A percentile compares a stretch with the other conserved stretches of the same genome.
Evolutionary conservation across 2,797 vertebrate genomes (phyloP).

Genomic region (Centropyge bicolor): DNA sequence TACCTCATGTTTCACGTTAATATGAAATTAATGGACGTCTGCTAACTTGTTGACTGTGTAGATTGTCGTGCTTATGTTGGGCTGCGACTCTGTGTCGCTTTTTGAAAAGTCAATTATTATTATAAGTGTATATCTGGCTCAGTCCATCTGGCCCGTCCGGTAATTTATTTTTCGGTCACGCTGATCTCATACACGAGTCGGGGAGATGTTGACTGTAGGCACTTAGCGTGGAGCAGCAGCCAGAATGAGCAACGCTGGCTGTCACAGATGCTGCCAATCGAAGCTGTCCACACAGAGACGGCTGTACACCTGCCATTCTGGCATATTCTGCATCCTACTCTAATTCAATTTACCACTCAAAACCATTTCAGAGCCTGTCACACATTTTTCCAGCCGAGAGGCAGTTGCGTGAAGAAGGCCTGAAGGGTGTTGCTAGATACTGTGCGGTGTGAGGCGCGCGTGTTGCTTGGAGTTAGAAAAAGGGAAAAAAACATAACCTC

Average conservation of each 20-base stretch:
- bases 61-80: slow-evolving; percentile 31
- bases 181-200: slow-evolving; percentile 28
- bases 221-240: slow-evolving; percentile 69
- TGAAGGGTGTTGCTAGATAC: slow-evolving; percentile 37
- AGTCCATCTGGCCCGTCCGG: slow-evolving; percentile 29
- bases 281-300: slow-evolving; percentile 71
- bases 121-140: slow-evolving; percentile 37
- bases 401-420: slow-evolving; percentile 61
- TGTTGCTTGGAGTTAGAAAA: slow-evolving; percentile 11
- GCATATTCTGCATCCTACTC: slow-evolving; percentile 74
- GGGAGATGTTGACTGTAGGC: slow-evolving; percentile 60
- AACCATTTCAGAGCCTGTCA: slow-evolving; percentile 79
- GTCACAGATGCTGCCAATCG: slow-evolving; percentile 80
- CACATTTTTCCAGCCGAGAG: slow-evolving; percentile 65
- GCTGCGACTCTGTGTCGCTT: slow-evolving; percentile 20
- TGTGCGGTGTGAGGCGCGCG: not conserved
- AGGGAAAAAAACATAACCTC: slow-evolving; percentile 20
- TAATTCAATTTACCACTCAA: slow-evolving; percentile 86
- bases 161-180: slow-evolving; percentile 45
- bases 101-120: slow-evolving; percentile 52
- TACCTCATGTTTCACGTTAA: slow-evolving; percentile 5
- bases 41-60: slow-evolving; percentile 17
- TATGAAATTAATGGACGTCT: slow-evolving; percentile 37
- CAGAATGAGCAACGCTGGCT: slow-evolving; percentile 68
- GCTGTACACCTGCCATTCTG: slow-evolving; percentile 85